These are phyloP conservation scores for Pasiphila rectangulata DNA, from an alignment of 2,888 invertebrate species.

Conservation along the genomic window DNA sequence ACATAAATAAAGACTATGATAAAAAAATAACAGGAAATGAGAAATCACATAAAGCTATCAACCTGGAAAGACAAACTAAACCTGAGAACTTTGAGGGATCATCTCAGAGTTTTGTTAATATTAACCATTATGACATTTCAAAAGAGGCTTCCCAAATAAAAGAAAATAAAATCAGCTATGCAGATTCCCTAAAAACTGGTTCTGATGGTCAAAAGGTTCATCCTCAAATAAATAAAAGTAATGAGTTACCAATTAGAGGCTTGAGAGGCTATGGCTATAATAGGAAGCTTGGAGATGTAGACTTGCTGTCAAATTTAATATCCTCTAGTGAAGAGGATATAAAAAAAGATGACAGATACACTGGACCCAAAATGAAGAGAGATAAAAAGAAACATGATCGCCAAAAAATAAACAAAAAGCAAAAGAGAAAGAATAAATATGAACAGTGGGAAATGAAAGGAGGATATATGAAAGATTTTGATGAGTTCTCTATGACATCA, in stretches of 20 bases:
- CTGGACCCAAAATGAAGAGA: slow-evolving; percentile 51
- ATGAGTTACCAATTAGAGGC: slow-evolving; percentile 50
- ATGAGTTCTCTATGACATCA: slow-evolving; percentile 53
- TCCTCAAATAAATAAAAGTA: slow-evolving; percentile 37
- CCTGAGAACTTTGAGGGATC: slow-evolving; percentile 11
- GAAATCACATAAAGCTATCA: slow-evolving; percentile 7
- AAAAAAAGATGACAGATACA: slow-evolving; percentile 66
- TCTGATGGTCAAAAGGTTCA: slow-evolving; percentile 26
- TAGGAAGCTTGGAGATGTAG: slow-evolving; percentile 39
- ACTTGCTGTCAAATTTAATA: slow-evolving; percentile 36
- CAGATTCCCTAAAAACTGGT: slow-evolving; percentile 60
- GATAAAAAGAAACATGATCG: slow-evolving; percentile 63
- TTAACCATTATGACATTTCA: slow-evolving; percentile 11
- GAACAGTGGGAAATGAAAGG: slow-evolving; percentile 74
- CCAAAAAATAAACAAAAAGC: slow-evolving; percentile 63
- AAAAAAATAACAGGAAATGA: slow-evolving; percentile 5
- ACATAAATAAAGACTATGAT: slow-evolving; percentile 5
- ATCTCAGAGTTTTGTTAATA: slow-evolving; percentile 21
- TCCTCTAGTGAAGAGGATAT: slow-evolving; percentile 60
- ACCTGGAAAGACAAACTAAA: slow-evolving; percentile 24
- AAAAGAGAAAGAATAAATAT: slow-evolving; percentile 68
- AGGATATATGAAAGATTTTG: slow-evolving; percentile 65
- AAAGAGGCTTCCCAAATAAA: slow-evolving; percentile 15
- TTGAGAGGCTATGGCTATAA: slow-evolving; percentile 68
- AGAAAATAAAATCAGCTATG: slow-evolving; percentile 56